Base-by-base conservation (phyloP, 2,113 vertebrate genomes). In the Sapajus apella region DNA sequence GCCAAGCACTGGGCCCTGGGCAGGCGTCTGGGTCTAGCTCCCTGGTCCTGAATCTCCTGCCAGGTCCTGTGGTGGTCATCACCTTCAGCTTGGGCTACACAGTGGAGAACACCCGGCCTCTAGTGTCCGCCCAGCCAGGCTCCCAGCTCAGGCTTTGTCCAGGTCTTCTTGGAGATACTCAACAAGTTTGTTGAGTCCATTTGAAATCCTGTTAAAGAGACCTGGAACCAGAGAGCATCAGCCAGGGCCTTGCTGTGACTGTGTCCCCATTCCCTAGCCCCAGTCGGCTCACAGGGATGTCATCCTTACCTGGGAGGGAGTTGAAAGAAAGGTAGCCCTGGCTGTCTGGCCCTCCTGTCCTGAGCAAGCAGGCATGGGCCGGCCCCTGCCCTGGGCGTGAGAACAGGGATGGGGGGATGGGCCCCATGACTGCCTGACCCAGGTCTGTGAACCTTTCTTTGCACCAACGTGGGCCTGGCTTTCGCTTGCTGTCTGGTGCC, bases 301-400 rank as follows among this genome's bases (percentile, higher is more conserved):
- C 10, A 10, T 23, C 64, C 10, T 20, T 32, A 6, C 6, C 18
- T 0, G 8, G 52, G 27, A 84, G 45, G 14, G 40, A 56, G n/a
- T 30, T 8, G 32, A n/a, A 52, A 66, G 79, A 32, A 80, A 17
- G 23, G 68, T 25, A 3, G 13, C 8, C 8, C 61, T 14, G 81
- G 64, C 13, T 56, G 88, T 12, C 70, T 43, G 25, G 20, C 17
- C 32, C 13, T 14, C 16, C 8, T 55, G 7, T 30, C 37, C 4
- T n/a, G 52, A 64, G 35, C 4, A 20, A 16, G 16, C 13, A 17
- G 18, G 16, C 13, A 13, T 27, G 75, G 76, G 20, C 43, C 20
- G 43, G 27, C 12, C 18, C 47, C 14, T 10, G 5, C 45, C 13
- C 52, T 32, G 25, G 0, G 20, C 2, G 1, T 25, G 11, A 16